Base-by-base conservation (phyloP, 2,797 vertebrate genomes). In the Muscicapa comitata region DNA sequence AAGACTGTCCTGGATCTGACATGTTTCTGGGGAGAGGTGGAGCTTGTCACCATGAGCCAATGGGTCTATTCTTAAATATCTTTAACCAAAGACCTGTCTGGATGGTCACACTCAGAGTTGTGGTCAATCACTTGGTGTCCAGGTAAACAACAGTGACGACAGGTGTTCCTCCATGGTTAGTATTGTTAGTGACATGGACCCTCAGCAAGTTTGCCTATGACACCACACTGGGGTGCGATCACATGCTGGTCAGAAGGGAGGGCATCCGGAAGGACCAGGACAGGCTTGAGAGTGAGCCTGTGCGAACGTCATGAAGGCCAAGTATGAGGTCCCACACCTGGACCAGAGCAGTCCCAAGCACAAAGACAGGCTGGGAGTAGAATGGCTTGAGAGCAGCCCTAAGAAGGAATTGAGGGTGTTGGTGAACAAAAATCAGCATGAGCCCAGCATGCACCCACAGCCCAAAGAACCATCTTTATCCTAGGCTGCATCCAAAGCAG, bases 71-170 rank as follows among this genome's bases (percentile, higher is more conserved):
- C 71, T 35, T 7, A 6, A 37, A 82, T 33, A 57, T 29, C 58
- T 83, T 68, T 37, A 71, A 67, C 45, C 29, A 48, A 78, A 84
- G 35, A 48, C 58, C 28, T 47, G 4, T 10, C 26, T 42, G 58
- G 33, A 25, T 53, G 33, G 57, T 42, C 9, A n/a, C 33, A 16
- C 14, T 40, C 33, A 63, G 58, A 14, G 17, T 5, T 74, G 43
- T 10, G 38, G 11, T 33, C 43, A 28, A 19, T 33, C 17, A 20
- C 10, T 33, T 38, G 21, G 6, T 63, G 29, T n/a, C 42, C 43
- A 45, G 16, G 29, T 3, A 40, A 37, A 35, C 21, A 55, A 18
- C 0, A 0, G 29, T 40, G 42, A 33, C 0, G 0, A 45, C 61
- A 33, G 9, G 45, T 2, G 0, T n/a, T 42, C 37, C 23, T 38